Base-by-base conservation (phyloP, 2,113 vertebrate genomes). In the Nerophis ophidion region DNA sequence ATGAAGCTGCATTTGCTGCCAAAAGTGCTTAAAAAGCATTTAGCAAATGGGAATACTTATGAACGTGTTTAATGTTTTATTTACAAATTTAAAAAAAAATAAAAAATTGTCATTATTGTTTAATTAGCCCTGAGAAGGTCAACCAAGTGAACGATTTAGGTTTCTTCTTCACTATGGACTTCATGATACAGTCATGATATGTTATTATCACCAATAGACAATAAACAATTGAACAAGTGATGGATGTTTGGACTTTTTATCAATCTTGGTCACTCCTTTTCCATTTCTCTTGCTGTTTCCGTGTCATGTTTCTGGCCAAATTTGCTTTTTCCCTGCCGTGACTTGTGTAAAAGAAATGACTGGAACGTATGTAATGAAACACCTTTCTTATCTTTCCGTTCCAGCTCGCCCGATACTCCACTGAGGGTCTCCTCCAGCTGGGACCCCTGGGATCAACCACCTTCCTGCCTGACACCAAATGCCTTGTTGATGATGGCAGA, bases 401-500 rank as follows among this genome's bases (percentile, higher is more conserved):
- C 33, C 79, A 95, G 94, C 89, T 95, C 0, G 93, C 97, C 14
- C 92, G 97, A 45, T 98, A 98, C 82, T 95, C 95, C 12, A 89
- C 91, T 0, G 93, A 96, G 9, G 97, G 97, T 0, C 89, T 98
- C 35, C 90, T 99, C 60, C 97, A 99, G 86, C 84, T 99, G 14
- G 97, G 97, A 8, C 94, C 97, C 0, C 81, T 98, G 81, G 97
- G 97, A 63, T 99, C 97, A 2, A 99, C 96, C 0, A 93, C 93
- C 48, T 98, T 97, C 57, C 87, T 99, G 77, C 96, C 97, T 0
- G 96, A 99, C 86, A 98, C 97, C 19, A 97, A 95, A 91, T 99
- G 97, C 71, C 92, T 99, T 6, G 79, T 97, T 1, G 97, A 99
- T 0, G 96, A 98, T 0, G 92, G 94, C 52, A 92, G 91, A 81